These are phyloP conservation scores for Columba livia DNA, from an alignment of 2,113 vertebrate species.

Conservation along the genomic window DNA sequence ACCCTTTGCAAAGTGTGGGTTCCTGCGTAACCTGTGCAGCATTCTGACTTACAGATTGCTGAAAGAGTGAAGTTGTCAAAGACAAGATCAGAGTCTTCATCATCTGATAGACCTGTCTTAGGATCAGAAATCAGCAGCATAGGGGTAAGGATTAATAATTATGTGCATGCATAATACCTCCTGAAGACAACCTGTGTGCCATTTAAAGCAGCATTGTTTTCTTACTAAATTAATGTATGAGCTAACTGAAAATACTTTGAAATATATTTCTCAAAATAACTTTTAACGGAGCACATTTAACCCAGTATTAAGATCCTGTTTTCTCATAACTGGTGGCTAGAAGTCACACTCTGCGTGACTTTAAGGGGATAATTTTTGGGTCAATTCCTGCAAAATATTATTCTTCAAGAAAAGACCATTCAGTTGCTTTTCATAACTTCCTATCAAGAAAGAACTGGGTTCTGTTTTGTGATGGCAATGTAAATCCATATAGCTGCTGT, in stretches of 20 bases:
- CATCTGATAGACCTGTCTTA: slow-evolving; percentile 85
- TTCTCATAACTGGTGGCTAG: not conserved
- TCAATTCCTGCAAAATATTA: not conserved
- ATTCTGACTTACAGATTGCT: slow-evolving; percentile 79
- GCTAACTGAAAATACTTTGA: not conserved
- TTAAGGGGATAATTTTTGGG: not conserved
- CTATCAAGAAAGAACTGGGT: not conserved
- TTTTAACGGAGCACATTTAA: not conserved
- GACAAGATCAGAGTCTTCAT: slow-evolving; percentile 86
- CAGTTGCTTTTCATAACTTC: not conserved
- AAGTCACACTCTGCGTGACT: not conserved
- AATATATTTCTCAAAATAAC: not conserved
- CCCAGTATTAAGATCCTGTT: not conserved
- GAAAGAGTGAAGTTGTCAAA: slow-evolving; percentile 91
- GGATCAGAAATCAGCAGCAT: slow-evolving; percentile 91
- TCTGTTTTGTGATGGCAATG: not conserved
- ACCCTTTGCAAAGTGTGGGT: not conserved
- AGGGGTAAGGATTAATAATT: slow-evolving; percentile 77
- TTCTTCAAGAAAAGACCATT: not conserved
- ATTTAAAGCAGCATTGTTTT: not conserved
- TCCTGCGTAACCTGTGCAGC: not conserved
- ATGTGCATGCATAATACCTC: not conserved
- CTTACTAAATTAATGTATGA: not conserved
- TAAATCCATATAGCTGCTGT: not conserved
- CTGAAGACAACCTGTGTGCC: not conserved